Evolutionary conservation across 2,888 invertebrate genomes (phyloP), one percentile per base, ranked within the genome.

Genomic region (Cremastinae sp.): DNA sequence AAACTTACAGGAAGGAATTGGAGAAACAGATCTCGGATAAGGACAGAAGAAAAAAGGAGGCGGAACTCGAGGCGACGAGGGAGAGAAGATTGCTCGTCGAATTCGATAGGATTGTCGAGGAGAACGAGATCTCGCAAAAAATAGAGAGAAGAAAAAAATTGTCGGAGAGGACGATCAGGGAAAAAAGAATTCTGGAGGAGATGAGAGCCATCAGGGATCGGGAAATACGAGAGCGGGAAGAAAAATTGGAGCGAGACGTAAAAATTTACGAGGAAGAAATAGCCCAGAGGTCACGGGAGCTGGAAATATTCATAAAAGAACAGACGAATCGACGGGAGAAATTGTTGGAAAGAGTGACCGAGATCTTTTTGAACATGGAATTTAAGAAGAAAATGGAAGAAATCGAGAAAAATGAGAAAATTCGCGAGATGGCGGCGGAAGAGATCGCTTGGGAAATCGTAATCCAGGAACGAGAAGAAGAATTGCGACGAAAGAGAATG

Each of bases 81-180:
- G 87, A 88, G 47, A 78, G 88, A 45, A 68, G 64, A 49, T 18
- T 83, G 0, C 73, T 88, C 14, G 70, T 75, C 9, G 84, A 87
- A 56, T 79, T 82, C 0, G 87, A 88, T 20, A 70, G 80, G 22
- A 65, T 77, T 7, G 79, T 81, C 20, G 88, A 88, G 22, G 78
- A 81, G 20, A 22, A 68, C 0, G 84, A 85, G 14, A 53, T 69
- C 2, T 1, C 22, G 0, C 71, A 68, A 1, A 80, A 68, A 7
- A 0, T 66, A 9, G 66, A 64, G 43, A 75, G n/a, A 4, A 84
- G 79, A 28, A 55, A 68, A 8, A 74, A 78, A 16, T 43, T 83
- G 1, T 78, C 80, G 1, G 82, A 83, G 45, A 81, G 68, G 4
- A 51, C 71, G 20, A 78, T 55, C 12, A 75, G 81, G 2, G 84